Percentiles rank a stretch among this genome's conserved stretches.
These are phyloP conservation scores for Xestia rhomboidea DNA, from an alignment of 2,888 invertebrate genomes.

Conservation along the genomic window DNA sequence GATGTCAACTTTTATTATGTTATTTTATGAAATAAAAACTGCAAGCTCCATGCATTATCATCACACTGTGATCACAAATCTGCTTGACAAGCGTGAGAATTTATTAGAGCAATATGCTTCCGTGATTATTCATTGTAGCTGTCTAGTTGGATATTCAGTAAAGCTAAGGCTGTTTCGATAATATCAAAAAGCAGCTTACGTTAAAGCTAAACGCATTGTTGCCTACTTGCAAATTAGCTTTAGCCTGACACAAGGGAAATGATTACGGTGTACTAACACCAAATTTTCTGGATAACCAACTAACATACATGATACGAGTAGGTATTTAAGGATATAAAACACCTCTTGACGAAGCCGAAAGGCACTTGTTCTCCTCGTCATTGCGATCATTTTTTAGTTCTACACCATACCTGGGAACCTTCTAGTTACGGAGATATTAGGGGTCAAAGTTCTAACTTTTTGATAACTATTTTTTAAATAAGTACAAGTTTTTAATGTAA, in stretches of 20 bases:
- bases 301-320: no score
- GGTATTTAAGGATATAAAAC: no score
- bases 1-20: background rate
- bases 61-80: conserved; percentile 24
- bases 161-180: background rate
- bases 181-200: background rate
- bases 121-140: conserved; percentile 41
- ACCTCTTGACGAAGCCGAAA: no score
- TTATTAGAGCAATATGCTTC: conserved; percentile 48
- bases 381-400: no score
- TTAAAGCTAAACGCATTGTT: background rate
- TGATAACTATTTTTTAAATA: no score
- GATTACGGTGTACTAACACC: background rate
- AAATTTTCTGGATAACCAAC: background rate
- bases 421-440: no score
- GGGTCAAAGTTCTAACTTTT: no score
- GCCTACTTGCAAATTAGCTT: background rate
- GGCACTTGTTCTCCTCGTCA: no score
- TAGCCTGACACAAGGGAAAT: background rate
- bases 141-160: conserved; percentile 2
- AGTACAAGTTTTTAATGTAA: no score
- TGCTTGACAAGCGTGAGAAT: conserved; percentile 48
- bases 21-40: rapidly evolving
- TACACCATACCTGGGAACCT: no score
- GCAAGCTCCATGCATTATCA: background rate